Conservation (phyloP, 53 echinoderm and acorn worm species). For the Crossaster papposus region DNA sequence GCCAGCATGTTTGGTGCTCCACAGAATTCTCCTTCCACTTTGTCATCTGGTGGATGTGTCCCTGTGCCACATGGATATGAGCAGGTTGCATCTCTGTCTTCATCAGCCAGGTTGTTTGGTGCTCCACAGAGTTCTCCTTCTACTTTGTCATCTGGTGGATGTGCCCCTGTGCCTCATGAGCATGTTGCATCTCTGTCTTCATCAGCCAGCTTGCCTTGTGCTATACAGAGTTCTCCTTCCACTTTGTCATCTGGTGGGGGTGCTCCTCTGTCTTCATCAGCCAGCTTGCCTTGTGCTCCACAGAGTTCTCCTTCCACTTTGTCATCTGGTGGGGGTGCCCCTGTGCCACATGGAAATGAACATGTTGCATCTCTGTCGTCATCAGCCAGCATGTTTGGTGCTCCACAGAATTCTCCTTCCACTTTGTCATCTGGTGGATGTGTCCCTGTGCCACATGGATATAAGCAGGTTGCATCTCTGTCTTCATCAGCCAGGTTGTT, state of each 20-base stretch:
- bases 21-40: too few relatives aligned
- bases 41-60: too few relatives aligned
- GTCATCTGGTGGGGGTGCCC: conserved; percentile 13
- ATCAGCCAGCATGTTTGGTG: background rate
- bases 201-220: background rate
- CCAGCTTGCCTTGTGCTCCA: background rate
- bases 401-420: background rate
- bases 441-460: background rate
- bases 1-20: too few relatives aligned
- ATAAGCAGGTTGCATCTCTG: background rate
- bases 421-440: conserved; percentile 14
- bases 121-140: background rate
- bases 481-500: background rate
- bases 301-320: background rate
- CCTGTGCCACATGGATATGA: background rate
- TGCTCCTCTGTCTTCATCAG: conserved; percentile 3
- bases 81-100: background rate
- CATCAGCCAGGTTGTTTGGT: background rate
- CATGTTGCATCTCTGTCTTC: background rate
- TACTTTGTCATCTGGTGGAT: background rate
- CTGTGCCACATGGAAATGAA: background rate
- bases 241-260: conserved; percentile 19
- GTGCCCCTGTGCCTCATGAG: background rate
- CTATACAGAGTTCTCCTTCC: background rate
- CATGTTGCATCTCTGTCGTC: conserved; percentile 5